These are phyloP conservation scores for Masticophis lateralis DNA, from an alignment of 2,797 vertebrate species.

Conservation along the genomic window DNA sequence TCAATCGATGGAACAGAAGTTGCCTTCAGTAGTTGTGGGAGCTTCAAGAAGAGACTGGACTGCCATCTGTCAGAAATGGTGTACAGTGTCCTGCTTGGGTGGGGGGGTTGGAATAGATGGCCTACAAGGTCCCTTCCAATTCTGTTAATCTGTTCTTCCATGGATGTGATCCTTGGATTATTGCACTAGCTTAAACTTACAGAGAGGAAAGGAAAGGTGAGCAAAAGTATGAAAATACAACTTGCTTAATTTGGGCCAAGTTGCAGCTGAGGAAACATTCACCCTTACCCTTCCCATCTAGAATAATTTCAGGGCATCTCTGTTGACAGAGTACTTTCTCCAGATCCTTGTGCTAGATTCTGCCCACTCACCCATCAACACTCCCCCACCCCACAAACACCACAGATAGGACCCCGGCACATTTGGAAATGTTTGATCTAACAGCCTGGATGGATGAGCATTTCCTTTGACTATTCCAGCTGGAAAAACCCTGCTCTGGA, in stretches of 20 bases:
- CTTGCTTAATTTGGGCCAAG: not conserved
- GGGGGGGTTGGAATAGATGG: too few relatives aligned
- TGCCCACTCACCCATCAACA: not conserved
- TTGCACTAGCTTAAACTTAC: not conserved
- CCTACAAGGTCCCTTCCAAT: too few relatives aligned
- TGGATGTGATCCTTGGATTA: not conserved
- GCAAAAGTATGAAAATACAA: not conserved
- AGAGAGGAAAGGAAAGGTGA: conserved; percentile 14
- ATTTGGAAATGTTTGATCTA: not conserved
- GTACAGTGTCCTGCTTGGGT: too few relatives aligned
- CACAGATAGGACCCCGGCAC: not conserved
- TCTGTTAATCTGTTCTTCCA: not conserved
- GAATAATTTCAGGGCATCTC: not conserved
- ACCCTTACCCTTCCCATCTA: not conserved
- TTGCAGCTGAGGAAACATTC: not conserved
- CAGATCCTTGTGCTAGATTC: not conserved
- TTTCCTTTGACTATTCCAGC: not conserved
- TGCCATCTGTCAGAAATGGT: too few relatives aligned
- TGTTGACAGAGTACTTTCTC: not conserved
- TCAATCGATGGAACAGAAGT: too few relatives aligned
- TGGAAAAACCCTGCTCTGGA: not conserved
- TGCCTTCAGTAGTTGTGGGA: too few relatives aligned
- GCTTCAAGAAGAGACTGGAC: too few relatives aligned
- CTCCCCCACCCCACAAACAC: too few relatives aligned
- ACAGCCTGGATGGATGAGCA: not conserved